Conservation (phyloP, 2,888 invertebrate genomes). For the Drosophila fulvimacula region DNA sequence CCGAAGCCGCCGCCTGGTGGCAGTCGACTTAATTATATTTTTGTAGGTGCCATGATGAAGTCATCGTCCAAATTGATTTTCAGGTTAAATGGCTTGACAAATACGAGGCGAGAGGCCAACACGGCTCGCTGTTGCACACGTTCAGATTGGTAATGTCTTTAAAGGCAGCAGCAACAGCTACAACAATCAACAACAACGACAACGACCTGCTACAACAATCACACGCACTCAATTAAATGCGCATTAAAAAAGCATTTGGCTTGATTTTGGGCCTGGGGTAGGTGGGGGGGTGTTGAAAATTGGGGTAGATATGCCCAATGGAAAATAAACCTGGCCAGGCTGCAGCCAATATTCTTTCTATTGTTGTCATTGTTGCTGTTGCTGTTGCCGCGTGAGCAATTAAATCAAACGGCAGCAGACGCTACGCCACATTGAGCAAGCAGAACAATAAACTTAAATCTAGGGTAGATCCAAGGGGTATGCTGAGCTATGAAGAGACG, state of each 20-base stretch:
- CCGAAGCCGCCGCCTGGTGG: background rate
- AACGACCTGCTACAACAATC: constrained; percentile 38
- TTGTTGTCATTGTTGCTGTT: constrained; percentile 45
- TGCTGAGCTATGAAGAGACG: background rate
- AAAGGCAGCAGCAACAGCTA: constrained; percentile 33
- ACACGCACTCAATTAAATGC: constrained; percentile 77
- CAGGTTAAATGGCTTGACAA: constrained; percentile 74
- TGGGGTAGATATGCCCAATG: background rate
- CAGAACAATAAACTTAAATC: constrained; percentile 21
- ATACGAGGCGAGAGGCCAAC: constrained; percentile 33
- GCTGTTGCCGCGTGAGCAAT: constrained; percentile 68
- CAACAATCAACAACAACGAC: constrained; percentile 5
- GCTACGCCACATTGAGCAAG: constrained; percentile 74
- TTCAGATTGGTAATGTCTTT: constrained; percentile 45
- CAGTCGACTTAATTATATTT: constrained; percentile 69
- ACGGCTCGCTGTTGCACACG: constrained; percentile 26
- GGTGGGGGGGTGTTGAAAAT: constrained; percentile 12
- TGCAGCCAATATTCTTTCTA: constrained; percentile 46
- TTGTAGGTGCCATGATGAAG: constrained; percentile 54
- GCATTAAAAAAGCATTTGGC: constrained; percentile 74
- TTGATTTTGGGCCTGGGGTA: background rate
- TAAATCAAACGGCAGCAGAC: constrained; percentile 77
- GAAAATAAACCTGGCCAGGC: constrained; percentile 20
- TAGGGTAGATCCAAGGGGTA: constrained; percentile 23
- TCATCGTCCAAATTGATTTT: constrained; percentile 71